Evolutionary conservation across 2,797 vertebrate species (phyloP), one percentile per base, ranked within the genome.

Genomic region (Centropyge bicolor): DNA sequence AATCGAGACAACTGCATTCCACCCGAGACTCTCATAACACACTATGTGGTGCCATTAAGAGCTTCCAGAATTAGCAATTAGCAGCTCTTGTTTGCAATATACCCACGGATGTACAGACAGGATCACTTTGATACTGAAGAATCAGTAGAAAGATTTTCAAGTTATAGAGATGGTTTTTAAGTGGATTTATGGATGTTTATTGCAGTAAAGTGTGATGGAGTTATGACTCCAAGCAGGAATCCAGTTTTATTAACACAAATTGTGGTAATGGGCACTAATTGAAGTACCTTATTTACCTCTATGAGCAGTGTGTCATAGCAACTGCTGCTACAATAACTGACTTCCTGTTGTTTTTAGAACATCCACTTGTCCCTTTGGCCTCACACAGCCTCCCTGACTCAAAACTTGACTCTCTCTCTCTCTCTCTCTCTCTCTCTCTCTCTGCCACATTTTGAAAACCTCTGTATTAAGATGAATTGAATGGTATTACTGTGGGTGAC

Each of bases 61-160:
- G 17, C 22, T 22, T 17, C 38, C 38, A 0, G 0, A 59, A 57
- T 56, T 19, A 41, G 13, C 8, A 62, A 70, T 22, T 45, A 49
- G 8, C 17, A 60, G 46, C 19, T 56, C 27, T 31, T 75, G 54
- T 67, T 24, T 61, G 6, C 19, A 31, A 48, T 16, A 31, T 31
- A 31, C 27, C 27, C 27, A 31, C 27, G 4, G 27, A 31, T 31
- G 27, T 31, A 31, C 27, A 24, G n/a, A 36, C 24, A 45, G 24
- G 24, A 43, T 72, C 16, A 54, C 36, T 73, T 72, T 19, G 49
- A 73, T 43, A 35, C 36, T n/a, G 2, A 54, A n/a, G 12, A 22
- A 40, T 12, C 8, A 9, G 27, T 31, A 31, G 27, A 31, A 31
- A 31, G 27, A 31, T 49, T 49, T 49, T 49, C 20, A 19, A 49